Conservation (phyloP, 2,888 invertebrate genomes). For the Empis livida region DNA sequence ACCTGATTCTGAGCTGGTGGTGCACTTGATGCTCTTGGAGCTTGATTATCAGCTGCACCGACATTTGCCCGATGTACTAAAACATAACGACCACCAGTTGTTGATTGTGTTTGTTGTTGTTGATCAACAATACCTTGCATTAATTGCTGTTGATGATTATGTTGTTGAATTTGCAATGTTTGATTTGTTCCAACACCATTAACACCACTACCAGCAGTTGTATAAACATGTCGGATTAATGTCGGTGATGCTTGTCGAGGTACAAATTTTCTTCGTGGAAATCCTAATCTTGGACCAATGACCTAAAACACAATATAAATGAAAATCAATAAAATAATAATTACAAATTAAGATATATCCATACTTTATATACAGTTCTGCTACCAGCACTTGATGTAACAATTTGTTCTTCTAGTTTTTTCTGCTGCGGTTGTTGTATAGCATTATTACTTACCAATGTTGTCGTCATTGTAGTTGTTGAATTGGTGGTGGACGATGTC, state of each 20-base stretch:
- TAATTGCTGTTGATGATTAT: constrained; percentile 8
- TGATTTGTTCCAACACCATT: constrained; percentile 13
- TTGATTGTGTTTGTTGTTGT: constrained; percentile 24
- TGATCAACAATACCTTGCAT: constrained; percentile 2
- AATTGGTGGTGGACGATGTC: constrained; percentile 15
- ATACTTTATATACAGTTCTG: constrained; percentile 32
- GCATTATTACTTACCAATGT: background rate
- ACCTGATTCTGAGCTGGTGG: constrained; percentile 54
- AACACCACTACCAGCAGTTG: constrained; percentile 18
- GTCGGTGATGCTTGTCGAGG: constrained; percentile 48
- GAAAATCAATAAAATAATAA: background rate
- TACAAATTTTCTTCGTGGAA: constrained; percentile 37
- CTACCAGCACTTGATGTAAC: constrained; percentile 25
- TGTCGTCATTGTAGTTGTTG: constrained; percentile 5
- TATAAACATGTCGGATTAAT: constrained; percentile 48
- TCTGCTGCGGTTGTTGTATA: constrained; percentile 17
- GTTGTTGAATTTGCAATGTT: constrained; percentile 17
- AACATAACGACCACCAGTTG: constrained; percentile 63
- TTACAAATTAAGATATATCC: background rate
- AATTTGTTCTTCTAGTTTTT: constrained; percentile 16
- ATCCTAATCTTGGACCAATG: constrained; percentile 32
- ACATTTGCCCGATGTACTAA: constrained; percentile 60
- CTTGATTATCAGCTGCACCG: constrained; percentile 46
- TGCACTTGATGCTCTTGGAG: constrained; percentile 74
- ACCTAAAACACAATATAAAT: constrained; percentile 17